Conservation (phyloP, 1,140 invertebrate genomes). For the Paracyclopina nana region DNA sequence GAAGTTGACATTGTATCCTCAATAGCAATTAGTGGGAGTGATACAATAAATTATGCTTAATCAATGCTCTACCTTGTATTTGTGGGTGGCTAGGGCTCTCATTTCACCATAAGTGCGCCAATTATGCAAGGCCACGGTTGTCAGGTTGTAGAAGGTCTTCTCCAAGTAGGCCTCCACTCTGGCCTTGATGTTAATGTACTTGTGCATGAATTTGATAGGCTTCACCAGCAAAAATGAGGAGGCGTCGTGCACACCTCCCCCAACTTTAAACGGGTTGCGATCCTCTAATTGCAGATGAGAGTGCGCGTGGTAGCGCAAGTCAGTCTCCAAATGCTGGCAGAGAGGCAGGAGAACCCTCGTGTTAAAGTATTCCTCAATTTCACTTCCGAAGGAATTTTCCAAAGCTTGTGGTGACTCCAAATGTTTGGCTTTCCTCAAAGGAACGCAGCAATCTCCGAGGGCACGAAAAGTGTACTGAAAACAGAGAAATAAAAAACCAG, state of each 20-base stretch:
- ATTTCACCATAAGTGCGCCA: constrained; percentile 95
- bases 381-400: background rate
- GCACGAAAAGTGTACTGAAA: background rate
- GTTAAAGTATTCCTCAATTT: background rate
- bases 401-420: background rate
- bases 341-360: constrained; percentile 32
- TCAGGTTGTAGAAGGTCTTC: constrained; percentile 89
- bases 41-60: no score
- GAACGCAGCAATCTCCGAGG: background rate
- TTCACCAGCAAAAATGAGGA: constrained; percentile 21
- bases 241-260: constrained; percentile 29
- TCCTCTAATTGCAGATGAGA: constrained; percentile 66
- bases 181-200: constrained; percentile 26
- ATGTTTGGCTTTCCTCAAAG: background rate
- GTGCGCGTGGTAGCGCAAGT: constrained; percentile 70
- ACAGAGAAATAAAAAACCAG: background rate
- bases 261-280: constrained; percentile 46
- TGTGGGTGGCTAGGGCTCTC: constrained; percentile 69
- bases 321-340: constrained; percentile 69
- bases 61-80: no score
- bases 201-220: constrained; percentile 8
- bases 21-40: no score
- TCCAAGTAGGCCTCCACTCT: constrained; percentile 78
- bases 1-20: no score
- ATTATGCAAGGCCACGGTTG: constrained; percentile 87